Base-by-base conservation (phyloP, 2,888 invertebrate species). In the Lepidocyrtoides sp. region DNA sequence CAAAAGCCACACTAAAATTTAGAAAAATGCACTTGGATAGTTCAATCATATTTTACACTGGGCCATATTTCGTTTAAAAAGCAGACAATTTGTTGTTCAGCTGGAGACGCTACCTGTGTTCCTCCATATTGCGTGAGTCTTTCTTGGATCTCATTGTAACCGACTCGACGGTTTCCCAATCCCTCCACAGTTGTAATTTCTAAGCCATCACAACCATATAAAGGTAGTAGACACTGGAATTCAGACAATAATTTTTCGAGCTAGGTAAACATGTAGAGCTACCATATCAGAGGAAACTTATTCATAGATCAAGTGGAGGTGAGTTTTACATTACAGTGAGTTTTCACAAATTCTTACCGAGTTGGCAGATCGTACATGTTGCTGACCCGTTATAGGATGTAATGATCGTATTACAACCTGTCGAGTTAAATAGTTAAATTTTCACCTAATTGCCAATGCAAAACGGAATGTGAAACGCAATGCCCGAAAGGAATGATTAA, bases 121-220 rank as follows among this genome's bases (percentile, higher is more conserved):
- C 97, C 97, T 94, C 97, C 96, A 94, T 97, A 96, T 69, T 96
- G 96, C 2, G 97, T 97, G 81, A 97, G 95, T 2, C 96, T 95
- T 57, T 95, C 95, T 94, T 97, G 97, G 54, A 98, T 96, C n/a
- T 96, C 96, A 94, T 97, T 97, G 94, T 97, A 97, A 2, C 97
- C 97, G 1, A 95, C 95, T 48, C 95, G 96, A 93, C 96, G 96
- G 94, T 96, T 96, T 0, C 97, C 97, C 79, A 98, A 95, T 0
- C 97, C 97, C 95, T 98, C 98, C 0, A 97, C 96, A 0, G 98
- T 98, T n/a, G 96, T 96, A 44, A 98, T 96, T 79, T 96, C 96
- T 96, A 97, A 97, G 5, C 97, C 95, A 94, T 96, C 96, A 93
- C 97, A 97, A 4, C 96, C 96, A 54, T 96, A 95, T 0, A 97